These are phyloP conservation scores for Sciurus vulgaris DNA, from an alignment of 2,797 vertebrate species.

Conservation along the genomic window DNA sequence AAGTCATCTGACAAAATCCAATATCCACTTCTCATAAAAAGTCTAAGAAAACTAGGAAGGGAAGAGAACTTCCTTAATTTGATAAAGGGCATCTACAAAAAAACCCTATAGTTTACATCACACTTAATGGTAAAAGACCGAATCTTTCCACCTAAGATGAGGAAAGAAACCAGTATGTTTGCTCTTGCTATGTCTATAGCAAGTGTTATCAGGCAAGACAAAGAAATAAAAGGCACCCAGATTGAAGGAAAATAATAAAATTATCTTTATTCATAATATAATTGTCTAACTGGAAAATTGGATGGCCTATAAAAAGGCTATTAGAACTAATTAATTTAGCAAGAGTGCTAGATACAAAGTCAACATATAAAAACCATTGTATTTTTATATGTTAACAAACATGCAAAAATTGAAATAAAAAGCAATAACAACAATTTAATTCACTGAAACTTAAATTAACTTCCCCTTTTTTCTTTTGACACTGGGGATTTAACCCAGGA, in stretches of 20 bases:
- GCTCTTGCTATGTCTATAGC: not conserved
- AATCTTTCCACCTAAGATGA: not conserved
- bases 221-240: conserved; percentile 6
- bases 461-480: too few species aligned
- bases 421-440: conserved; percentile 42
- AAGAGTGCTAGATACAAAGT: not conserved
- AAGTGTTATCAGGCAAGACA: not conserved
- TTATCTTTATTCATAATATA: conserved; percentile 23
- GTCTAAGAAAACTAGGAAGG: not conserved
- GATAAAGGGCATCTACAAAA: not conserved
- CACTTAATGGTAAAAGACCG: not conserved
- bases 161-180: not conserved
- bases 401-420: conserved; percentile 56
- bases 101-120: not conserved
- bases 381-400: conserved; percentile 40
- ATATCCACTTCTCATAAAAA: not conserved
- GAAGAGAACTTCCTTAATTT: not conserved
- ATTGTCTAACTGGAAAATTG: not conserved
- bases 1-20: not conserved
- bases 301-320: not conserved
- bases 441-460: not conserved
- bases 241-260: conserved; percentile 23
- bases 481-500: too few species aligned
- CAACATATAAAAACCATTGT: not conserved
- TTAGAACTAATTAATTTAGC: conserved; percentile 42